Evolutionary conservation across 1,140 invertebrate genomes (phyloP), one percentile per base, ranked within the genome.

Genomic region (Pseudachorutes palmiensis): DNA sequence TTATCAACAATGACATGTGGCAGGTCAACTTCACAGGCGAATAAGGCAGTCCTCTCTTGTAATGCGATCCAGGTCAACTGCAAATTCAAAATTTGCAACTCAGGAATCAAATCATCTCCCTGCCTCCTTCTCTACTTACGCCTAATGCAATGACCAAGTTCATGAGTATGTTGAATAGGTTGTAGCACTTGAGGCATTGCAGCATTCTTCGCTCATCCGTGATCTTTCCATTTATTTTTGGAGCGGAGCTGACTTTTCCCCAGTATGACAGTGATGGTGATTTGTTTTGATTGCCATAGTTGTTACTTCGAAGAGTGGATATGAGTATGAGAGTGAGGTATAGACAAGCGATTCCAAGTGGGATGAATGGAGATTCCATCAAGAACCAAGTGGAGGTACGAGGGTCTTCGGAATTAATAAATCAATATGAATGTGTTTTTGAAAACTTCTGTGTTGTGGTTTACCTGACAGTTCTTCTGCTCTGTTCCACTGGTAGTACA

Each of bases 371-470:
- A 14, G 48, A 58, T 12, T 33, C 32, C 67, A 68, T 64, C 12
- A 68, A 28, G 22, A 64, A 41, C 67, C 67, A 68, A 22, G 48
- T 61, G n/a, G 48, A 32, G n/a, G 62, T 61, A 5, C 62, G 45
- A 5, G 67, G 67, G 59, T 64, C 67, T 68, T 57, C n/a, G 58
- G 45, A 48, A 30, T 28, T n/a, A 36, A n/a, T 41, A 41, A 36
- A 63, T 62, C 2, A 67, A 12, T 12, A 32, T 62, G 26, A 51
- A 60, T 14, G n/a, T n/a, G n/a, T n/a, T n/a, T n/a, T n/a, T n/a
- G n/a, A n/a, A n/a, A n/a, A n/a, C n/a, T n/a, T n/a, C n/a, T n/a
- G n/a, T n/a, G n/a, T n/a, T n/a, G n/a, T n/a, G n/a, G n/a, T n/a
- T n/a, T n/a, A n/a, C n/a, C n/a, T n/a, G n/a, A n/a, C n/a, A n/a